Percentiles rank a stretch among this genome's conserved stretches.
Conservation (phyloP, 2,113 vertebrate species). For the Andinoacara biseriatus region DNA sequence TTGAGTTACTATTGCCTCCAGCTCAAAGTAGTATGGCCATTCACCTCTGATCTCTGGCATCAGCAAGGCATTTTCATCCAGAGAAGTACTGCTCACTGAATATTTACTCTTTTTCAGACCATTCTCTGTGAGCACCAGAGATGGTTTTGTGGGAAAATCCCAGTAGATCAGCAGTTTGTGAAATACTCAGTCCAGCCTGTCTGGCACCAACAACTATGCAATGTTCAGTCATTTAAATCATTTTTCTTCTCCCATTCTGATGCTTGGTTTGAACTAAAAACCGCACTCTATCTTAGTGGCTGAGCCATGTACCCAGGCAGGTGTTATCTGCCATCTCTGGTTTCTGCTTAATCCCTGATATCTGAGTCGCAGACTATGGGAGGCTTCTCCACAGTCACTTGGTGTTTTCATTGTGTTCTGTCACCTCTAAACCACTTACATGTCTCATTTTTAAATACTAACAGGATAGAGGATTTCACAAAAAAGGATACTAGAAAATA, state of each 20-base stretch:
- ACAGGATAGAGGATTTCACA: neutral
- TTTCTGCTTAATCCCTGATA: conserved; percentile 14
- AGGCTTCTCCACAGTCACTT: conserved; percentile 4
- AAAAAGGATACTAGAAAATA: neutral
- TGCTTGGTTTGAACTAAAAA: neutral
- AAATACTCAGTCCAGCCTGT: neutral
- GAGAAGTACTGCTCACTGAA: no score
- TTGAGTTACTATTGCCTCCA: neutral
- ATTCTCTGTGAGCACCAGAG: neutral
- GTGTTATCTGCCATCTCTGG: conserved; percentile 13
- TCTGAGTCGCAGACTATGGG: conserved; percentile 3
- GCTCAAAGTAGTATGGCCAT: neutral
- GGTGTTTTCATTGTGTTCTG: neutral
- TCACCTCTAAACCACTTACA: neutral
- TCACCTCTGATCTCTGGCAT: neutral
- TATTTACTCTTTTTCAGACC: neutral
- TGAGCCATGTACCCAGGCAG: neutral
- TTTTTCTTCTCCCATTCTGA: neutral
- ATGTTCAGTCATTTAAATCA: neutral
- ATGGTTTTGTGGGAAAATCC: neutral
- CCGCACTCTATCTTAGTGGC: neutral
- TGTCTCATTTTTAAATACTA: neutral
- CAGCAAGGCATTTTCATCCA: no score
- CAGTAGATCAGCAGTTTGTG: neutral
- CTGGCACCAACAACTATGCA: neutral